Evolutionary conservation across 2,797 vertebrate genomes (phyloP), one percentile per base, ranked within the genome.

Genomic region (Vespertilio murinus): DNA sequence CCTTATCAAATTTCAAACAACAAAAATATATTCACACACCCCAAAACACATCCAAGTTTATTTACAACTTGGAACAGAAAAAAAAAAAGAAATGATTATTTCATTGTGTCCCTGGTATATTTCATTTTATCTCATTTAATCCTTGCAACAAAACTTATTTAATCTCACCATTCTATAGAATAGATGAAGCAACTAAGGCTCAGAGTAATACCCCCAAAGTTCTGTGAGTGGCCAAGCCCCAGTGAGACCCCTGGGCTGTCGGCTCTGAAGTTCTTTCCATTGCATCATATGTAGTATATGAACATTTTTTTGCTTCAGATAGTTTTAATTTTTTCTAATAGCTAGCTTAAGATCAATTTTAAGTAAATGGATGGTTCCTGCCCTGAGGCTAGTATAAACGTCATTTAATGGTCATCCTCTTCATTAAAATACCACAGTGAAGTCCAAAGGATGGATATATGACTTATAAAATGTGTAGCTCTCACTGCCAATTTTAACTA

Each of bases 291-390:
- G 2, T 6, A 14, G 3, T 20, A 75, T 61, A 64, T 54, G 84
- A 79, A 38, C 8, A 73, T 77, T 81, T 93, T 93, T 61, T 77
- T 49, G 20, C 13, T 69, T 78, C 5, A 33, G 38, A 86, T 1
- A 64, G 16, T 80, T 93, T 74, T 74, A 88, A 33, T 47, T 77
- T 77, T 87, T 94, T 69, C 22, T 83, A 84, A 77, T 54, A 79
- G 47, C 25, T 88, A 70, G 33, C 20, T 94, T 79, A 78, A 30
- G 11, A 25, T 71, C 20, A 78, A 61, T 88, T 91, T 56, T 59
- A 84, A 95, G 75, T 82, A 86, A 92, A 88, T 23, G 9, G 54
- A 54, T 88, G 65, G 52, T 12, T 47, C 84, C 69, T 64, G 8
- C 17, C 25, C 45, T 61, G 8, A 77, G 61, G 25, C 33, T 45